Percentiles rank a stretch among this genome's conserved stretches.
phyloP scores from a whole-genome alignment of 1,140 invertebrate genomes.

The Periplaneta americana region DNA sequence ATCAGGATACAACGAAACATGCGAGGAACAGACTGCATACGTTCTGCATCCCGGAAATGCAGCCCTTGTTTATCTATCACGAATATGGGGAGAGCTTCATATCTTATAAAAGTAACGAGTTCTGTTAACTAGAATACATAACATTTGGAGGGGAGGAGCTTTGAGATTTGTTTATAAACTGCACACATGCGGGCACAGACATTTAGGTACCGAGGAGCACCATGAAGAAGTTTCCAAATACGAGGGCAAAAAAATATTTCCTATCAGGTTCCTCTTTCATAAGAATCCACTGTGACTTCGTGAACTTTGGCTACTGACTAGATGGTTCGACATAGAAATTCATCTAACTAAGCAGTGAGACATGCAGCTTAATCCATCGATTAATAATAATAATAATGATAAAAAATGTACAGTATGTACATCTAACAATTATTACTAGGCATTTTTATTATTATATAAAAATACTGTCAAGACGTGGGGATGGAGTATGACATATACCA shows the following conservation, averaged over 20 bases:
- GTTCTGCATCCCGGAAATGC: neutral
- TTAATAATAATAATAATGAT: neutral
- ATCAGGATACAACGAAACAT: neutral
- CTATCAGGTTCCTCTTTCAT: neutral
- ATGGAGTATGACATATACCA: neutral
- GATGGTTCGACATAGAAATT: constrained; percentile 1
- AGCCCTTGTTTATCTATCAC: neutral
- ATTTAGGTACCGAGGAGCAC: neutral
- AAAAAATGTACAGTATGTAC: constrained; percentile 13
- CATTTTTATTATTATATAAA: neutral
- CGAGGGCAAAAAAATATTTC: too few species aligned
- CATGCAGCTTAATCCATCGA: neutral
- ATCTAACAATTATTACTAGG: neutral
- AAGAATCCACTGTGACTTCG: constrained; percentile 1
- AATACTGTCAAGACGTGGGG: neutral
- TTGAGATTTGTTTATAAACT: neutral
- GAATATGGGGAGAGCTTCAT: neutral
- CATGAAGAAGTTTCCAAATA: neutral
- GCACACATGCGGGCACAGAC: neutral
- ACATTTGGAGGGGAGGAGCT: neutral
- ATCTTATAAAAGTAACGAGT: neutral
- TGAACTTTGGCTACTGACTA: constrained; percentile 10
- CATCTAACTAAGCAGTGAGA: neutral
- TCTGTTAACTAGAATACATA: neutral
- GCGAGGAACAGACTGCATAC: neutral